A percentile compares a stretch with the other conserved stretches of the same genome.
Evolutionary conservation across 2,888 invertebrate species (phyloP).

Genomic region (Sceliomorpha sp.): DNA sequence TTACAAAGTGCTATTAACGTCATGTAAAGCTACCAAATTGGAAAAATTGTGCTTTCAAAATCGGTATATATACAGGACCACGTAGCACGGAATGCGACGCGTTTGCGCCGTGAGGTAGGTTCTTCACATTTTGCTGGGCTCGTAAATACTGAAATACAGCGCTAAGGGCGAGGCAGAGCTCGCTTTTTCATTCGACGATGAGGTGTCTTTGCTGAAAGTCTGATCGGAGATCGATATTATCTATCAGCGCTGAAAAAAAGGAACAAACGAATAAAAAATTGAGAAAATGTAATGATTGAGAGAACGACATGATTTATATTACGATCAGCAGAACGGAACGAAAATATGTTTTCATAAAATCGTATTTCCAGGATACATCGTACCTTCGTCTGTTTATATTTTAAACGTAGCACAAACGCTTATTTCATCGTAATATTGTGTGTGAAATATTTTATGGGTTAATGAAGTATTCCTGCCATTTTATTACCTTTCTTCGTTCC

Average conservation of each 20-base stretch:
- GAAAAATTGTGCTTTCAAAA: conserved; percentile 27
- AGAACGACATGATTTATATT: conserved; percentile 20
- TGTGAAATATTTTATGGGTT: neutral
- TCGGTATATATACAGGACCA: conserved; percentile 36
- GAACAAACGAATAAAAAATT: neutral
- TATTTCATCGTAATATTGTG: conserved; percentile 6
- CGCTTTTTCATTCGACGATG: conserved; percentile 40
- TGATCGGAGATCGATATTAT: conserved; percentile 35
- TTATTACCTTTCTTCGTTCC: too few species aligned
- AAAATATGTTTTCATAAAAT: conserved; percentile 24
- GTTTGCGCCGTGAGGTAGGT: conserved; percentile 20
- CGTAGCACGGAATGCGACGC: conserved; percentile 18
- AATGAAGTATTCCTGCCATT: too few species aligned
- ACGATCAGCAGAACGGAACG: conserved; percentile 20
- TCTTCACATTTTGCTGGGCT: conserved; percentile 31
- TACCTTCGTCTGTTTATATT: conserved; percentile 11
- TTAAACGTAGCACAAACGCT: neutral
- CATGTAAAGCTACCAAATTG: conserved; percentile 12
- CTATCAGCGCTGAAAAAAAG: conserved; percentile 27
- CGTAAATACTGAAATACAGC: conserved; percentile 33
- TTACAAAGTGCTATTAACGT: conserved; percentile 27
- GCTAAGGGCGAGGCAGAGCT: conserved; percentile 18
- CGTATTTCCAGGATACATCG: conserved; percentile 14
- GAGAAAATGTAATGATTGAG: conserved; percentile 9
- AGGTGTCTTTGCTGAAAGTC: conserved; percentile 32